Evolutionary conservation across 2,888 invertebrate genomes (phyloP).

Genomic region (Azorinus chamasolen): DNA sequence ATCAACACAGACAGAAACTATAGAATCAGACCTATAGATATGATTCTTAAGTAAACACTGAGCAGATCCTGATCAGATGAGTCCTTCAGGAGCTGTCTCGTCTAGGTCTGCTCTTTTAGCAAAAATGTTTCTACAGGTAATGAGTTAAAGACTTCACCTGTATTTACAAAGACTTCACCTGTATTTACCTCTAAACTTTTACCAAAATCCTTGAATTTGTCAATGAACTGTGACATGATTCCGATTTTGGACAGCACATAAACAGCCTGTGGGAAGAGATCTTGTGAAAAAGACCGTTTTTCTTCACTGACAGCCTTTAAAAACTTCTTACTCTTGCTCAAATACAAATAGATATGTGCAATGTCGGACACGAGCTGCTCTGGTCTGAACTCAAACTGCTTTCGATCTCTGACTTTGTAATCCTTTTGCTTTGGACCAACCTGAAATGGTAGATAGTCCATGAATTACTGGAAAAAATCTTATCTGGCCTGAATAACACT

Average conservation of each 20-base stretch:
- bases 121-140: too few relatives aligned
- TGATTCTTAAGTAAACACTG: too few relatives aligned
- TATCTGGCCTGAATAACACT: too few relatives aligned
- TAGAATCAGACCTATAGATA: too few relatives aligned
- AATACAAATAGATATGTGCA: slow-evolving; percentile 95
- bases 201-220: slow-evolving; percentile 92
- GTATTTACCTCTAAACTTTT: slow-evolving; percentile 88
- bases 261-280: slow-evolving; percentile 93
- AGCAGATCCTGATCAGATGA: too few relatives aligned
- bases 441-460: too few relatives aligned
- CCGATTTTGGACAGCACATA: slow-evolving; percentile 91
- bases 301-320: slow-evolving; percentile 88
- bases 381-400: slow-evolving; percentile 96
- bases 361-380: slow-evolving; percentile 95
- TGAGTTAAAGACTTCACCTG: too few relatives aligned
- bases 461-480: too few relatives aligned
- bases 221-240: slow-evolving; percentile 92
- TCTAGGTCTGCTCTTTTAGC: too few relatives aligned
- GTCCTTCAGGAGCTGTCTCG: too few relatives aligned
- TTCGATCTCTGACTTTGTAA: slow-evolving; percentile 93
- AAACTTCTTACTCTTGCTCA: slow-evolving; percentile 88
- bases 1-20: too few relatives aligned
- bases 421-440: slow-evolving; percentile 92
- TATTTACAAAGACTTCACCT: too few relatives aligned
- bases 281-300: slow-evolving; percentile 95